Evolutionary conservation across 1,140 invertebrate genomes (phyloP), one percentile per base, ranked within the genome.

Genomic region (Eubasilissa regina): DNA sequence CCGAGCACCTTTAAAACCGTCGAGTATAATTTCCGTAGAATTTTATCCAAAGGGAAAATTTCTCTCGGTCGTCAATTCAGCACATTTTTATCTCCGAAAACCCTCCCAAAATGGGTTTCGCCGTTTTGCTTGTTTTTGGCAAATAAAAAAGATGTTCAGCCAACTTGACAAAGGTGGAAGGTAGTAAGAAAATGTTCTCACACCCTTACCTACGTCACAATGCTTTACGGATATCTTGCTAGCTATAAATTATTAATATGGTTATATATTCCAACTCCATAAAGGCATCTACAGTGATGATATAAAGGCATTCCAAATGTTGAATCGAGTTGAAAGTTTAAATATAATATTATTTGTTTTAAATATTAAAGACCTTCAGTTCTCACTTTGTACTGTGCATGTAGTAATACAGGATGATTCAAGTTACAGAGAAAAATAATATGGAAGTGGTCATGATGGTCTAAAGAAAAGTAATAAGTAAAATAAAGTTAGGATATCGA

Each of bases 181-280:
- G 43, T 51, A 48, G 44, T 6, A 48, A 70, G 44, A 47, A 48
- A 66, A 47, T 70, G 11, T 70, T 11, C 45, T 43, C 66, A 48
- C 66, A 70, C 66, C 66, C 48, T n/a, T 70, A 45, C 53, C 17
- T n/a, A 51, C 66, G 45, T 70, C 66, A 70, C 66, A 48, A 70
- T 48, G 44, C 44, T 70, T 51, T 51, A 66, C 25, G 58, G 62
- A 70, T 51, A 70, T 19, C 45, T 70, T 3, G 58, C 17, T 12
- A 9, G 45, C 66, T 51, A 70, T 70, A 70, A 70, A 70, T 70
- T 51, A 70, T 70, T 70, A 70, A 70, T 70, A 70, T 44, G 66
- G 45, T 48, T 48, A 51, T 70, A 70, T 70, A 21, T 70, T 15
- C 66, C 44, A 35, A 35, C 25, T 3, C 25, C 25, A 35, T n/a